phyloP scores from a whole-genome alignment of 2,797 vertebrate species.

The Sitta carolinensis region DNA sequence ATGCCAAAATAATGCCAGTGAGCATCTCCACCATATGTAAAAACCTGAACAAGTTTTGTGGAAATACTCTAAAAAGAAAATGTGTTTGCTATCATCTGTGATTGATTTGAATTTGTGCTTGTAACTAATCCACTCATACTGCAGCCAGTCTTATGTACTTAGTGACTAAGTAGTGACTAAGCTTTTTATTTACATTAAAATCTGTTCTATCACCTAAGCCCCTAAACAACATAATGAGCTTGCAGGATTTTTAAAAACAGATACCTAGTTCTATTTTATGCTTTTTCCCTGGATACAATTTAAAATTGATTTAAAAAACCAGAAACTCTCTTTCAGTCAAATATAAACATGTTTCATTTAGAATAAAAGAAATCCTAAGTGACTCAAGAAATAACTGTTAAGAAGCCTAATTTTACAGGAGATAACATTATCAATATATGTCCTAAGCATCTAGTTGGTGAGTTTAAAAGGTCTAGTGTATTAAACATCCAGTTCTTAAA shows the following conservation, averaged over 20 bases:
- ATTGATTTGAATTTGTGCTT: neutral
- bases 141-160: neutral
- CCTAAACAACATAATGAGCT: neutral
- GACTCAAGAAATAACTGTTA: neutral
- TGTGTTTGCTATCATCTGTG: neutral
- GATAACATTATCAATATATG: neutral
- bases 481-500: neutral
- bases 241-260: neutral
- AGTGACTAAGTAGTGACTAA: neutral
- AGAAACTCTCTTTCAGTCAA: neutral
- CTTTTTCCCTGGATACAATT: neutral
- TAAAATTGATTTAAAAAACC: neutral
- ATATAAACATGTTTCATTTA: neutral
- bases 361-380: neutral
- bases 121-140: neutral
- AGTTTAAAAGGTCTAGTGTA: neutral
- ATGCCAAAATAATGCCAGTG: neutral
- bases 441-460: neutral
- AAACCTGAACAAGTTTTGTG: neutral
- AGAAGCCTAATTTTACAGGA: neutral
- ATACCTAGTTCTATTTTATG: neutral
- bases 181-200: neutral
- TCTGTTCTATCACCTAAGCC: neutral
- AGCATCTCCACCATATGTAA: neutral
- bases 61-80: neutral